Base-by-base conservation (phyloP, 2,113 vertebrate genomes). In the Pyrgilauda ruficollis region DNA sequence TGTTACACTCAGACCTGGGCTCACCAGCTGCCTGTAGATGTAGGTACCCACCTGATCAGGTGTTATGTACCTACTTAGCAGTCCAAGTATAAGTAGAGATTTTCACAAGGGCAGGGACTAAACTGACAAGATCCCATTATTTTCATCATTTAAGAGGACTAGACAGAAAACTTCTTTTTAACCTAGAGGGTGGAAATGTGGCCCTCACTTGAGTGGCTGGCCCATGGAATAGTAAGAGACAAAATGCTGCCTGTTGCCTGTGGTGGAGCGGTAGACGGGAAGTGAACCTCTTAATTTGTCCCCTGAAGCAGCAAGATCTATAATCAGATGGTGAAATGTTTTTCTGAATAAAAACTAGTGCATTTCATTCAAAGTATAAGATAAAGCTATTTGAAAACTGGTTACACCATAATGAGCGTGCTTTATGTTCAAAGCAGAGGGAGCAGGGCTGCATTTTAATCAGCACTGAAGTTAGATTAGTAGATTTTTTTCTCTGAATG, bases 251-350 rank as follows among this genome's bases (percentile, higher is more conserved):
- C 82, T 58, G 15, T 16, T 73, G 33, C 87, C 64, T 79, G 2
- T 41, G 0, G 13, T 87, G 68, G 86, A 90, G 62, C 79, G 96
- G 76, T 72, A 68, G 72, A 90, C 89, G 74, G 90, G 31, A 62
- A 94, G 50, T 44, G 33, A 22, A 85, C 30, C 50, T 90, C 77
- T 94, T 58, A 43, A 26, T 80, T 81, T 76, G 33, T 47, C 37
- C 13, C 14, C 70, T 7, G 6, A 92, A 89, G 47, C 7, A 44
- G 86, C 64, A 93, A 91, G 88, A 78, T 96, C 53, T 94, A 43
- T 83, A 95, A 94, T 93, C 86, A 94, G 93, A 84, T 96, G 91
- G 95, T 94, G 61, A 96, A 95, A 94, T 89, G 16, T 91, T 97
- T 96, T 90, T 78, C 66, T 96, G 77, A 97, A 78, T 95, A 87